Evolutionary conservation across 37 sponge, comb jelly and placozoan species (phyloP), one percentile per base, ranked within the genome.

Genomic region (Crambe crambe): DNA sequence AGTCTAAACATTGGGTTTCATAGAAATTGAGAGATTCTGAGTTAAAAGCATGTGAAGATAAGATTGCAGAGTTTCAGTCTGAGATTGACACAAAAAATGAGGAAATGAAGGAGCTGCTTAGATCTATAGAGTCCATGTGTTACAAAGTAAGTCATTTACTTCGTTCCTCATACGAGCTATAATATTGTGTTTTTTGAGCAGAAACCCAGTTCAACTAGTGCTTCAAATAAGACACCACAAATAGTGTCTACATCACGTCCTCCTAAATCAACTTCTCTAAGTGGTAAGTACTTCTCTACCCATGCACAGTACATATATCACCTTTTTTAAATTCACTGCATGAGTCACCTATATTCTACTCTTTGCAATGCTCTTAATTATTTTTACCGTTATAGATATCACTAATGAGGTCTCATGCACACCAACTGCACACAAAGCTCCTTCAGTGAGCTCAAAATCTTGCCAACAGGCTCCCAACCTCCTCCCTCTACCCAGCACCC

Each of bases 51-150:
- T 35, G n/a, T 26, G n/a, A 63, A 34, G 54, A 29, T 26, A 37
- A 82, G 30, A 6, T 63, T 17, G 2, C 23, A 29, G 23, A 37
- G 36, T 61, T 73, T 6, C 43, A 63, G 54, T 30, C 25, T 1
- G 82, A 82, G 47, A 23, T 82, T 0, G 32, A 40, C 6, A 41
- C 42, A 2, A 82, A 82, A 37, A 63, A 73, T 17, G 54, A 73
- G 51, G 82, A 82, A 36, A 42, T 82, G 56, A 60, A 72, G 21
- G 65, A 73, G 64, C 64, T 72, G 51, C 70, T 80, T 20, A 57
- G 68, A 39, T 68, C 80, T 20, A 35, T 80, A 1, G 82, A 82
- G 58, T 54, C 47, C 30, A 60, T 82, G 73, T 23, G 37, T 67
- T 30, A 27, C 2, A 79, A 78, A 39, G 76, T 73, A 32, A 30